phyloP scores from a whole-genome alignment of 2,113 vertebrate species.

The Platichthys stellatus region DNA sequence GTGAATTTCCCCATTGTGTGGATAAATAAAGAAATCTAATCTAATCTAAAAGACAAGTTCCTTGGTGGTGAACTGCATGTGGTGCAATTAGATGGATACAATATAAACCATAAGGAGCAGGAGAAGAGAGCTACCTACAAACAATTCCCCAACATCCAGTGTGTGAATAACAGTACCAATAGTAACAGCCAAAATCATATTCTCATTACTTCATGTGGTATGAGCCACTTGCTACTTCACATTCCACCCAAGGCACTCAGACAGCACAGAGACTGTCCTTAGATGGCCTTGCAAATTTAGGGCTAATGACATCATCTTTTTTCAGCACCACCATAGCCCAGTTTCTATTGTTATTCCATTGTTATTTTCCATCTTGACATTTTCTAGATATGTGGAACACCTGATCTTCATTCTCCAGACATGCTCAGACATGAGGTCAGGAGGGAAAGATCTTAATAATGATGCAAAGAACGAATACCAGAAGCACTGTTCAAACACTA shows the following conservation, averaged over 20 bases:
- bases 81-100: conserved; percentile 19
- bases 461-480: conserved; percentile 58
- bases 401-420: conserved; percentile 62
- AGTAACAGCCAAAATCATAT: conserved; percentile 48
- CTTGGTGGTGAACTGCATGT: neutral
- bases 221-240: conserved; percentile 67
- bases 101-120: conserved; percentile 1
- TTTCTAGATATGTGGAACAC: conserved; percentile 61
- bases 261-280: conserved; percentile 69
- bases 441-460: conserved; percentile 61
- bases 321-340: conserved; percentile 38
- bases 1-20: too few species aligned
- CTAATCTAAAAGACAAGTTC: conserved; percentile 20
- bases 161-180: conserved; percentile 33
- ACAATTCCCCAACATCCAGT: conserved; percentile 24
- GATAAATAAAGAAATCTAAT: too few species aligned
- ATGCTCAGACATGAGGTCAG: conserved; percentile 74
- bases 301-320: conserved; percentile 69
- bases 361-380: conserved; percentile 70
- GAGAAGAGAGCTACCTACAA: conserved; percentile 17
- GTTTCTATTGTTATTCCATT: conserved; percentile 68
- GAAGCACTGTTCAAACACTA: conserved; percentile 27
- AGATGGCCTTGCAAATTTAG: conserved; percentile 67
- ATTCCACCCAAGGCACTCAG: conserved; percentile 64
- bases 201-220: conserved; percentile 57